These are phyloP conservation scores for Chaenocephalus aceratus DNA, from an alignment of 2,113 vertebrate genomes.

Conservation along the genomic window DNA sequence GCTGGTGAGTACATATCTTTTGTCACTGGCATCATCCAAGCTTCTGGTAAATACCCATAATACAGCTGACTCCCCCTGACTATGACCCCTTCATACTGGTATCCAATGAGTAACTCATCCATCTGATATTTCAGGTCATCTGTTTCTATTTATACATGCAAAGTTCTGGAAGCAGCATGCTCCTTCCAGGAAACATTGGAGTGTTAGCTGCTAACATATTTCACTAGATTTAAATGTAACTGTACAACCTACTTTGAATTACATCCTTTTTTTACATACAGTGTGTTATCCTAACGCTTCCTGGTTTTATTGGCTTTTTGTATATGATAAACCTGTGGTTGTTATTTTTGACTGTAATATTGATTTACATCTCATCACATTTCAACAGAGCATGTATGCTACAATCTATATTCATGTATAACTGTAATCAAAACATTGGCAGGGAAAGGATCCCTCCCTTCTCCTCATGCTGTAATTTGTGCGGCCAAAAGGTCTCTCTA, in stretches of 20 bases:
- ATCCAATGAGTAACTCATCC: constrained; percentile 52
- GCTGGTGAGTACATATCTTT: constrained; percentile 2
- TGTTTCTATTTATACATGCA: constrained; percentile 57
- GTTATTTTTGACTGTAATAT: neutral
- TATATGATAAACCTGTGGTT: neutral
- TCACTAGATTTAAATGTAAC: neutral
- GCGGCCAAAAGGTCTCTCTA: constrained; percentile 33
- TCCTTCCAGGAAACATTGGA: constrained; percentile 21
- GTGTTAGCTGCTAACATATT: neutral
- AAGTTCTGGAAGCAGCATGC: neutral
- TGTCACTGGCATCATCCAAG: constrained; percentile 10
- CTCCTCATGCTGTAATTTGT: constrained; percentile 44
- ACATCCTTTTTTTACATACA: neutral
- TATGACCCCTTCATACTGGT: constrained; percentile 35
- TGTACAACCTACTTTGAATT: neutral
- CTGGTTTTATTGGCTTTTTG: neutral
- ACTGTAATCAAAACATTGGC: constrained; percentile 25
- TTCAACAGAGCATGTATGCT: neutral
- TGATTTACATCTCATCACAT: constrained; percentile 16
- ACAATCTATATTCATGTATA: constrained; percentile 4
- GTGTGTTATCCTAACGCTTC: neutral
- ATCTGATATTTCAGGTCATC: constrained; percentile 56
- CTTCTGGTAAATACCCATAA: constrained; percentile 63
- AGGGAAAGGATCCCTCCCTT: neutral
- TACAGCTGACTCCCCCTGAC: constrained; percentile 41